Evolutionary conservation across 2,797 vertebrate genomes (phyloP).

Genomic region (Trematomus bernacchii): DNA sequence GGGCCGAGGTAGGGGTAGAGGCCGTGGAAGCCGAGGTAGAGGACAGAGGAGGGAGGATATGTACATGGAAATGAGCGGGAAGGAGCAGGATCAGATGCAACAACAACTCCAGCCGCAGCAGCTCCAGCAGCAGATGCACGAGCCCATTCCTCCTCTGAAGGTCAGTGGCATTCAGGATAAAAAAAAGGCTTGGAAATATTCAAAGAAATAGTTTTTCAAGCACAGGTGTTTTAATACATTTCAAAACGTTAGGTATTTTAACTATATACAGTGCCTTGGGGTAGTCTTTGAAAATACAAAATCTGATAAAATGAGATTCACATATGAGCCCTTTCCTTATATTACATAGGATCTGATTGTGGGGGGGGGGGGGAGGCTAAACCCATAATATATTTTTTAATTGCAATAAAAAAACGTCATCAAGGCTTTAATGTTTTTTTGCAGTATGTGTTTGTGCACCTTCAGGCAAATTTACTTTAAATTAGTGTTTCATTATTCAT

Average conservation of each 20-base stretch:
- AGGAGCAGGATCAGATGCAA: slow-evolving; percentile 84
- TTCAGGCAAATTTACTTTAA: neutral
- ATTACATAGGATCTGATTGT: no score
- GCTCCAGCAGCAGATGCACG: slow-evolving; percentile 80
- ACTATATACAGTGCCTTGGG: no score
- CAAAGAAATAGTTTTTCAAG: no score
- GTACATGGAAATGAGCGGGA: slow-evolving; percentile 85
- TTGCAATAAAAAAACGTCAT: no score
- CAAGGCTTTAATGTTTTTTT: no score
- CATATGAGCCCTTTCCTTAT: no score
- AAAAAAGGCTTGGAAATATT: neutral
- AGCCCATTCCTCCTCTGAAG: slow-evolving; percentile 92
- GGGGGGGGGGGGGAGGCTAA: no score
- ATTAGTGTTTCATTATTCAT: no score
- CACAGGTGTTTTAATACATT: no score
- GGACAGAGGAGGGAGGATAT: slow-evolving; percentile 89
- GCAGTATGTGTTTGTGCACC: neutral
- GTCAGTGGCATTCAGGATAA: slow-evolving; percentile 75
- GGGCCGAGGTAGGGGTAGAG: slow-evolving; percentile 88
- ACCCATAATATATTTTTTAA: no score
- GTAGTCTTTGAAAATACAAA: neutral
- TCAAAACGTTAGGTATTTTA: no score
- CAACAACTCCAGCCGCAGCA: slow-evolving; percentile 82
- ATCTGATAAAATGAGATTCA: neutral
- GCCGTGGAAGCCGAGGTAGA: slow-evolving; percentile 86